Base-by-base conservation (phyloP, 1,140 invertebrate genomes). In the Drosophila pseudoananassae region DNA sequence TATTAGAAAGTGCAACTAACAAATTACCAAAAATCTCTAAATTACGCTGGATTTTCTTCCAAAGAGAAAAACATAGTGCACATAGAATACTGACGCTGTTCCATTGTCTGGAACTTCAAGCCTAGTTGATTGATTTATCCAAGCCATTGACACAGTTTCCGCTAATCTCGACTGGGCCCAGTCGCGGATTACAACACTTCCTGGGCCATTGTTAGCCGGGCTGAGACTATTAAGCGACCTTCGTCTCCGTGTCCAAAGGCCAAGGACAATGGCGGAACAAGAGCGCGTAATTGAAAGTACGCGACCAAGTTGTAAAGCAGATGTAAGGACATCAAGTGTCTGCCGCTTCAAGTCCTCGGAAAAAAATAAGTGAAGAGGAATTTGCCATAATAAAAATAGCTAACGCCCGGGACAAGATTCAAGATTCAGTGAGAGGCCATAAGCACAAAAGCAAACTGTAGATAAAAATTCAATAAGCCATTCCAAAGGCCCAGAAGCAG, bases 391-490 rank as follows among this genome's bases (percentile, higher is more conserved):
- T 81, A 87, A 78, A 88, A 82, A 88, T 78, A 69, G 65, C 61
- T 57, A 61, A 73, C 55, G 76, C 64, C 38, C 59, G 12, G 53
- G 46, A 64, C 36, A 27, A 52, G 68, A 69, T 58, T 60, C 60
- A 53, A 64, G 50, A 76, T 80, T 76, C 81, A 75, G 49, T 47
- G 54, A 84, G 66, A 70, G 76, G 77, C 57, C 81, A 52, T 84
- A 80, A 85, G 81, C 68, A 74, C 63, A 82, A 87, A 71, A 56
- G 51, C 82, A 85, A 87, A 78, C 82, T 68, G 54, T 88, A 69
- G 78, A 88, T 71, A 87, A 82, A 87, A 87, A 75, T 87, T 88
- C 82, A 87, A 87, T 87, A 87, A 87, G 82, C 80, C 56, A 52
- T 40, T 49, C 25, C 66, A 49, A 47, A 12, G 36, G 36, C 14